These are phyloP conservation scores for Ganaspis sp. DNA, from an alignment of 1,140 invertebrate genomes.

Conservation along the genomic window DNA sequence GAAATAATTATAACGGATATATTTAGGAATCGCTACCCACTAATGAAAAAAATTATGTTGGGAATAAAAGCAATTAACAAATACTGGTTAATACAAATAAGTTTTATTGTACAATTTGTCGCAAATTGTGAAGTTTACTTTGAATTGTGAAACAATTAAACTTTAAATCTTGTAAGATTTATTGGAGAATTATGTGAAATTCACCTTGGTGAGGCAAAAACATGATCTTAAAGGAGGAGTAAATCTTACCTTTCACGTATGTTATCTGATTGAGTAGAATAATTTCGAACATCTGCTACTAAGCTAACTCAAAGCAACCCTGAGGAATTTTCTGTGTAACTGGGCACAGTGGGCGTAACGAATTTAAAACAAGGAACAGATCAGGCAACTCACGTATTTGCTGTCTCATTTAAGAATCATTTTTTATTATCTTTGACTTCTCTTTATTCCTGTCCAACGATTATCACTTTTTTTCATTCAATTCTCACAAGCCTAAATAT, in stretches of 20 bases:
- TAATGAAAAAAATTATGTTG: too few relatives aligned
- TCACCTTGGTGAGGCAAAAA: neutral
- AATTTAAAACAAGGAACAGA: constrained; percentile 19
- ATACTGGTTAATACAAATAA: too few relatives aligned
- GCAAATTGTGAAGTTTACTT: too few relatives aligned
- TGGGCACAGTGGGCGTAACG: constrained; percentile 18
- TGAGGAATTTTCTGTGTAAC: constrained; percentile 24
- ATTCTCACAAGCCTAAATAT: neutral
- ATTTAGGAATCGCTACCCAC: too few relatives aligned
- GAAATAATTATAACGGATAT: too few relatives aligned
- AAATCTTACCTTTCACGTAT: constrained; percentile 21
- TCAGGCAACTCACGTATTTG: constrained; percentile 22
- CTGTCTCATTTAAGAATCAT: constrained; percentile 26
- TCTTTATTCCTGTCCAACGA: neutral
- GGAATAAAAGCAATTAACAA: too few relatives aligned
- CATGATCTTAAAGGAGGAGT: constrained; percentile 6
- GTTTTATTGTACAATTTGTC: too few relatives aligned
- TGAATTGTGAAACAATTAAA: too few relatives aligned
- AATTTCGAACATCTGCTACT: constrained; percentile 27
- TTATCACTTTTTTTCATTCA: neutral
- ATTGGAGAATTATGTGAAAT: neutral
- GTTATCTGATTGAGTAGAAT: constrained; percentile 25
- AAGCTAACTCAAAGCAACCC: constrained; percentile 9
- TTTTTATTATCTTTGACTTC: constrained; percentile 6
- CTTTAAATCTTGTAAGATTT: neutral